phyloP scores from a whole-genome alignment of 1,140 invertebrate species.

The Caenorhabditis tropicalis region DNA sequence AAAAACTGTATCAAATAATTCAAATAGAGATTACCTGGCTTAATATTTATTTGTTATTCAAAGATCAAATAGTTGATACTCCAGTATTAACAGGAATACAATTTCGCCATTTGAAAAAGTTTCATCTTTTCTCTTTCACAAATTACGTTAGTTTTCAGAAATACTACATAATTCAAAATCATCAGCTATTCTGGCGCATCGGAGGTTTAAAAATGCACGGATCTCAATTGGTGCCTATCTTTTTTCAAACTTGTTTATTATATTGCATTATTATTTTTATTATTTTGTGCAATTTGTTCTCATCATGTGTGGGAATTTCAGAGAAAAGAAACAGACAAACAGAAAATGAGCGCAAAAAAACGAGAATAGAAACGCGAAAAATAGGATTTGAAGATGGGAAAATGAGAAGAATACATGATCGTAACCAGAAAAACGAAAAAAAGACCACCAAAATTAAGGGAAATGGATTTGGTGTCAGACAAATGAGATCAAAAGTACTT shows the following conservation, averaged over 20 bases:
- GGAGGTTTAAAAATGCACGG: background rate
- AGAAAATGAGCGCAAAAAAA: background rate
- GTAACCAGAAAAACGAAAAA: background rate
- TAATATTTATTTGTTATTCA: background rate
- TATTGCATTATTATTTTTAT: background rate
- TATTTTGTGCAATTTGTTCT: background rate
- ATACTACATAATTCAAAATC: background rate
- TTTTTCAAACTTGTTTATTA: conserved; percentile 22
- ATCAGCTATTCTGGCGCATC: conserved; percentile 43
- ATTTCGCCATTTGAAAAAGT: background rate
- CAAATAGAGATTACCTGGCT: background rate
- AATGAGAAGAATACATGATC: conserved; percentile 1
- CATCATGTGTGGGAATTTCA: background rate
- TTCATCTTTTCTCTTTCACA: background rate
- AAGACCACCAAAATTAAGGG: background rate
- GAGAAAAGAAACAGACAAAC: background rate
- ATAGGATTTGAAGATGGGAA: conserved; percentile 21
- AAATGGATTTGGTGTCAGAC: background rate
- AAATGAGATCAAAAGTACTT: background rate
- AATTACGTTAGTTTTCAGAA: conserved; percentile 3
- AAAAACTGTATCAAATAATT: background rate
- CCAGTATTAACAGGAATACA: background rate
- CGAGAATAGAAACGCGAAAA: background rate
- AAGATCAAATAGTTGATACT: background rate
- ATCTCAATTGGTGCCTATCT: conserved; percentile 15